These are phyloP conservation scores for Megaustenia siamemsis DNA, from an alignment of 2,888 invertebrate genomes.

Conservation along the genomic window DNA sequence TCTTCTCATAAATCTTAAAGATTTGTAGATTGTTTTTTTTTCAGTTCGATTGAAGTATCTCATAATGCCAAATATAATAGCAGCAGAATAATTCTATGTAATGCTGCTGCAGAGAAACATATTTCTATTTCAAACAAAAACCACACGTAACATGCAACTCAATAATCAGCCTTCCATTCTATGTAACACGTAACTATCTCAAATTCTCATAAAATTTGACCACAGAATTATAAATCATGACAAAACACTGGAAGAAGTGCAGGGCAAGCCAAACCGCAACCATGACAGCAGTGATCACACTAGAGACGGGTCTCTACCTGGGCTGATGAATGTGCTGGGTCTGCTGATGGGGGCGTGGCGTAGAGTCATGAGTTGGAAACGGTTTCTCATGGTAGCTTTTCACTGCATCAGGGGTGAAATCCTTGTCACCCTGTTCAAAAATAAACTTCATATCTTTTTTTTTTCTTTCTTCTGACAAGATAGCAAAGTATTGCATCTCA, in stretches of 20 bases:
- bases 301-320: conserved; percentile 44
- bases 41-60: too few species aligned
- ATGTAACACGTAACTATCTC: neutral
- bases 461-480: too few species aligned
- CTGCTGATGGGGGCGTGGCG: conserved; percentile 81
- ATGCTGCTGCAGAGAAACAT: neutral
- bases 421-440: conserved; percentile 85
- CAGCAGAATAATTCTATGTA: too few species aligned
- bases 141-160: neutral
- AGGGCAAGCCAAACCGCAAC: too few species aligned
- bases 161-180: neutral
- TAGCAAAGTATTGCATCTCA: too few species aligned
- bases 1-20: too few species aligned
- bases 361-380: conserved; percentile 85
- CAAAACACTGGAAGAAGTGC: conserved; percentile 8
- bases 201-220: neutral
- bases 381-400: conserved; percentile 90
- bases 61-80: neutral
- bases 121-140: neutral
- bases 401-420: conserved; percentile 93
- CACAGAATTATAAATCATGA: neutral
- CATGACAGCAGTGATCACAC: neutral
- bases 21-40: too few species aligned
- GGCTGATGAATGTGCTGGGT: conserved; percentile 72
- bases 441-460: neutral